Percentiles rank a stretch among this genome's conserved stretches.
Evolutionary conservation across 2,888 invertebrate genomes (phyloP).

Genomic region (Homarus gammarus): DNA sequence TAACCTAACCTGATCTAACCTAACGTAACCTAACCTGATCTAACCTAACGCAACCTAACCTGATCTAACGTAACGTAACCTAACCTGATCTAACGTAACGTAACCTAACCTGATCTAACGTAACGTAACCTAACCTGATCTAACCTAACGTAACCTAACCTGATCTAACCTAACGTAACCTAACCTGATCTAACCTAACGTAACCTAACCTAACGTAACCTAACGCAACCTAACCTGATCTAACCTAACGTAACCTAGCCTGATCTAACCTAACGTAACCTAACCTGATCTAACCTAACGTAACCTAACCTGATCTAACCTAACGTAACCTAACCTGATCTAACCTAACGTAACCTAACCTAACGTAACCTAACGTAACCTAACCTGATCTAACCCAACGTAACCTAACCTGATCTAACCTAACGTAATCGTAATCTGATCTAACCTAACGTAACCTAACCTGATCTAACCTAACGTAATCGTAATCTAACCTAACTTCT

Average conservation of each 20-base stretch:
- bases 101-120: neutral
- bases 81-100: neutral
- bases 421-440: neutral
- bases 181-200: too few relatives aligned
- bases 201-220: too few relatives aligned
- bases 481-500: neutral
- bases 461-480: neutral
- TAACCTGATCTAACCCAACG: neutral
- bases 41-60: too few relatives aligned
- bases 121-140: neutral
- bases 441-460: neutral
- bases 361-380: conserved; percentile 6
- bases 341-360: neutral
- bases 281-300: too few relatives aligned
- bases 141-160: conserved; percentile 3
- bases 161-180: conserved; percentile 6
- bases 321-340: neutral
- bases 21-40: neutral
- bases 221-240: neutral
- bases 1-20: neutral
- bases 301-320: neutral
- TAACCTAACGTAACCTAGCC: neutral
- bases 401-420: neutral
- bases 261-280: neutral
- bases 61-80: too few relatives aligned